Conservation (phyloP, 2,888 invertebrate species). For the Mesorhabditis spiculigera region DNA sequence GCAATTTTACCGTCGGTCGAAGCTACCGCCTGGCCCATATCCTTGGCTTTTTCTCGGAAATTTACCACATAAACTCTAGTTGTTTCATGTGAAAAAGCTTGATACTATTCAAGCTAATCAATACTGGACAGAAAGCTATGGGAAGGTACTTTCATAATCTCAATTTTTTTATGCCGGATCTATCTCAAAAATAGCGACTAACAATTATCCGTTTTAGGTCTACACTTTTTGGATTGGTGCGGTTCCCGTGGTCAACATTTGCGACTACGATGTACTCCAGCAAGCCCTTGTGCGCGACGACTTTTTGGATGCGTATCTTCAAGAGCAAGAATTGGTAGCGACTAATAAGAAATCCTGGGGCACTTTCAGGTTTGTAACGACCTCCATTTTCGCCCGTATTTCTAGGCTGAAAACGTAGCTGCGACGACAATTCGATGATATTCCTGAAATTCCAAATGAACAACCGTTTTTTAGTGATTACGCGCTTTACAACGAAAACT, state of each 20-base stretch:
- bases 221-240: background rate
- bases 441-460: too few relatives aligned
- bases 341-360: background rate
- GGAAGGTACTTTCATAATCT: too few relatives aligned
- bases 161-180: too few relatives aligned
- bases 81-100: background rate
- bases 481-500: too few relatives aligned
- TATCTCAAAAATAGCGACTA: background rate
- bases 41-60: slow-evolving; percentile 2
- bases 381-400: too few relatives aligned
- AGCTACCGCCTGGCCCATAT: background rate
- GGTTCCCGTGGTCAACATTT: background rate
- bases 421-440: too few relatives aligned
- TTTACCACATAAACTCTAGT: background rate
- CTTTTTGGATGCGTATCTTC: background rate
- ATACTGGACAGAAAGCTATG: background rate
- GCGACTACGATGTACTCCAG: background rate
- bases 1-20: background rate
- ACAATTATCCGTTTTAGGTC: background rate
- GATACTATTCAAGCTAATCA: background rate
- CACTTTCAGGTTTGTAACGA: too few relatives aligned
- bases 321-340: background rate
- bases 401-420: too few relatives aligned
- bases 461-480: too few relatives aligned
- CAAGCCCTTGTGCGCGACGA: background rate